Conservation (phyloP, 2,113 vertebrate genomes). For the Camelus bactrianus region DNA sequence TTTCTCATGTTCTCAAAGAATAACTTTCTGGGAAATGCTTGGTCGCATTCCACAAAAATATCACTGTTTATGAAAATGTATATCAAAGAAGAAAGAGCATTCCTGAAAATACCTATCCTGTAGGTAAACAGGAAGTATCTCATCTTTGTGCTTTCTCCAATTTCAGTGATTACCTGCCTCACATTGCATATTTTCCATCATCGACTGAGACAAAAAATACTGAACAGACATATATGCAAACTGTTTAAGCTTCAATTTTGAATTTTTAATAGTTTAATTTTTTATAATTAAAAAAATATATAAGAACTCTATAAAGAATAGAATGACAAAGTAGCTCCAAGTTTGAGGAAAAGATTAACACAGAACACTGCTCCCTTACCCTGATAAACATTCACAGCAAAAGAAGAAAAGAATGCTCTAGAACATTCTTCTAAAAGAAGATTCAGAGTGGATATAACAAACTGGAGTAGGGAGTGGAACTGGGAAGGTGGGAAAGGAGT, state of each 20-base stretch:
- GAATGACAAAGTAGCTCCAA: background rate
- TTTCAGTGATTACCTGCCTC: background rate
- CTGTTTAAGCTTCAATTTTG: background rate
- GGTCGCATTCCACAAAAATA: background rate
- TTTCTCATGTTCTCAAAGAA: background rate
- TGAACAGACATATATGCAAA: background rate
- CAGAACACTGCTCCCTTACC: background rate
- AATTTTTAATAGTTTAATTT: background rate
- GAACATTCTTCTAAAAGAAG: background rate
- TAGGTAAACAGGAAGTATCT: background rate
- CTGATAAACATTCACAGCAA: background rate
- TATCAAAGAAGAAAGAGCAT: background rate
- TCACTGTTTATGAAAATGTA: conserved; percentile 22
- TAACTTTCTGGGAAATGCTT: background rate
- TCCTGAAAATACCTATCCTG: background rate
- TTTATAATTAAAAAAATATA: background rate
- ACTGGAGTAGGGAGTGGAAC: fast-evolving
- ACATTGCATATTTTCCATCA: background rate
- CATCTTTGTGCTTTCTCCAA: background rate
- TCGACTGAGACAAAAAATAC: background rate
- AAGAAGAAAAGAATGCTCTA: background rate
- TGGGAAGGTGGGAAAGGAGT: too few species aligned
- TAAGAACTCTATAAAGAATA: background rate
- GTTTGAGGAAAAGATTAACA: background rate
- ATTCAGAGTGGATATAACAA: background rate